Conservation (phyloP, 2,113 vertebrate genomes). For the Erythrolamprus reginae region DNA sequence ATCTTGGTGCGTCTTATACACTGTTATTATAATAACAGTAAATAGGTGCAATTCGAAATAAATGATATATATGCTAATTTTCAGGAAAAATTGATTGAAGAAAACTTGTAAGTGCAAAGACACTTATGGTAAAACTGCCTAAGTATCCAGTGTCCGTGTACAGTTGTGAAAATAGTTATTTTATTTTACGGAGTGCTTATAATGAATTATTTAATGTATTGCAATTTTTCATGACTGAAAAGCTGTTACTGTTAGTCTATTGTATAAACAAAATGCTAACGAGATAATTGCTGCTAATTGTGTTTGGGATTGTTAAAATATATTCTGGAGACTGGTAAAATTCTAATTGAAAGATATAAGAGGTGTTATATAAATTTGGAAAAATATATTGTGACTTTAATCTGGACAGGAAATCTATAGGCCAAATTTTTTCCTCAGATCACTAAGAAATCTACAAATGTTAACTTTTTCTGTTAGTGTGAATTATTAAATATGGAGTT, state of each 20-base stretch:
- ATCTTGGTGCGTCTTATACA: too few species aligned
- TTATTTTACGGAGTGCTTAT: not conserved
- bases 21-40: not conserved
- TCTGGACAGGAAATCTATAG: not conserved
- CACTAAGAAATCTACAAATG: not conserved
- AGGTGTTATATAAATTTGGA: not conserved
- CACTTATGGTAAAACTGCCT: not conserved
- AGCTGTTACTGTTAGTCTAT: not conserved
- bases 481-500: not conserved
- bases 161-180: not conserved
- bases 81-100: not conserved
- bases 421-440: not conserved
- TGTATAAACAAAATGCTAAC: not conserved
- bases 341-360: not conserved
- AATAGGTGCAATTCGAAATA: not conserved
- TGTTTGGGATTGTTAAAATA: not conserved
- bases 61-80: not conserved
- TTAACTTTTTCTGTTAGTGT: not conserved
- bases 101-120: not conserved
- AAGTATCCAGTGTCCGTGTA: not conserved
- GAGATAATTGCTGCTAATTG: not conserved
- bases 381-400: not conserved
- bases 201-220: not conserved
- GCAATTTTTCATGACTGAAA: not conserved
- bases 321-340: not conserved